These are phyloP conservation scores for Copidosoma aretas DNA, from an alignment of 2,888 invertebrate species.

Conservation along the genomic window DNA sequence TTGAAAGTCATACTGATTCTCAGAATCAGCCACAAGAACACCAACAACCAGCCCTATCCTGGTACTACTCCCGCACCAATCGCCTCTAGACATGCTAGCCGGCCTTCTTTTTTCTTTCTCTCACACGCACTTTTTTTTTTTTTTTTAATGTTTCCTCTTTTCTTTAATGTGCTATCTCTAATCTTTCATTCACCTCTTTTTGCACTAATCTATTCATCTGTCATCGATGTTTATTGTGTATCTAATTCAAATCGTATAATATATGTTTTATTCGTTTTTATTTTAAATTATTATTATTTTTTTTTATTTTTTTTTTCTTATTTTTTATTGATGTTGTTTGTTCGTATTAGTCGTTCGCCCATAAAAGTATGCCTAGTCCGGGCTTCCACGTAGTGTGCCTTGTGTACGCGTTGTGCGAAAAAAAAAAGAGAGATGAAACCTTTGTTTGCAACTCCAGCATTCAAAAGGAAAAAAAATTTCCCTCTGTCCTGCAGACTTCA, in stretches of 20 bases:
- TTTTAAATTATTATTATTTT: slow-evolving; percentile 36
- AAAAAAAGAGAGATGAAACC: slow-evolving; percentile 2
- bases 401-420: slow-evolving; percentile 17
- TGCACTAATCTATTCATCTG: slow-evolving; percentile 30
- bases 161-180: slow-evolving; percentile 30
- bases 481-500: slow-evolving; percentile 28
- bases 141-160: slow-evolving; percentile 32
- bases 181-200: slow-evolving; percentile 21
- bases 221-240: slow-evolving; percentile 37
- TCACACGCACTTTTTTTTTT: not conserved
- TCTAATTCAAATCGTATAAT: slow-evolving; percentile 41
- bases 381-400: slow-evolving; percentile 33
- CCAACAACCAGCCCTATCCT: slow-evolving; percentile 56
- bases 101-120: slow-evolving; percentile 51
- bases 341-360: slow-evolving; percentile 34
- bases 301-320: slow-evolving; percentile 36
- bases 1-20: slow-evolving; percentile 57
- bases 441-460: slow-evolving; percentile 23
- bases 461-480: slow-evolving; percentile 14
- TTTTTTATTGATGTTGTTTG: slow-evolving; percentile 36
- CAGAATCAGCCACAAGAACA: slow-evolving; percentile 53
- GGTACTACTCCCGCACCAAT: slow-evolving; percentile 61
- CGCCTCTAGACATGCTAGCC: slow-evolving; percentile 63
- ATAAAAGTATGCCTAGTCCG: slow-evolving; percentile 31
- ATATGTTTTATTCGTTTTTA: slow-evolving; percentile 38